Evolutionary conservation across 92 coral and sea anemone species (phyloP), one percentile per base, ranked within the genome.

Genomic region (Epizoanthus rinbou): DNA sequence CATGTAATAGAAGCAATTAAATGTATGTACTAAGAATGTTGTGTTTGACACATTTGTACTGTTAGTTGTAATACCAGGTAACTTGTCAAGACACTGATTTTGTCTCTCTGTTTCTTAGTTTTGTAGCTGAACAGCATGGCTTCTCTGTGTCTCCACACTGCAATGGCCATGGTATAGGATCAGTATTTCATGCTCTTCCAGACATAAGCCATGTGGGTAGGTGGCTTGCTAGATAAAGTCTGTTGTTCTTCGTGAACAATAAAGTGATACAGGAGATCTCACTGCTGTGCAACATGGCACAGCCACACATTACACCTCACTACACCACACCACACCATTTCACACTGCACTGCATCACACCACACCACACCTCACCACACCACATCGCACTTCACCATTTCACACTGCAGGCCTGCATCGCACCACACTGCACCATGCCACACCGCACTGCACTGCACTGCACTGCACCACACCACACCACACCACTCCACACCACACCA

Each of bases 111-210:
- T 39, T 63, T 69, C 45, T 87, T 53, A 96, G 99, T 83, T 81
- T 86, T 18, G 19, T 93, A 57, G 99, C 99, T 23, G 85, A 47
- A 71, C 85, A 85, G 71, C 80, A 91, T 59, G 97, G 98, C 39
- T 89, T 93, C 81, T 85, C 89, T 23, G 98, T 96, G 64, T 86
- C 87, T 60, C 94, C 90, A 2, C 81, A 83, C 69, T 84, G 90
- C 70, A 88, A 90, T 86, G 99, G 99, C 47, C 99, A 96, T 87
- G 99, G 99, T 16, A 89, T 96, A 28, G 99, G 99, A 60, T 87
- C 94, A 47, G 93, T 90, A 52, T 96, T 96, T 60, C 99, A 96
- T 72, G 93, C 96, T 4, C 85, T 90, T 53, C 99, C 99, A 41
- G 99, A 96, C 76, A 87, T 96, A 43, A 85, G 80, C 21, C 99